Conservation (phyloP, 2,888 invertebrate species). For the Diarsia mendica region DNA sequence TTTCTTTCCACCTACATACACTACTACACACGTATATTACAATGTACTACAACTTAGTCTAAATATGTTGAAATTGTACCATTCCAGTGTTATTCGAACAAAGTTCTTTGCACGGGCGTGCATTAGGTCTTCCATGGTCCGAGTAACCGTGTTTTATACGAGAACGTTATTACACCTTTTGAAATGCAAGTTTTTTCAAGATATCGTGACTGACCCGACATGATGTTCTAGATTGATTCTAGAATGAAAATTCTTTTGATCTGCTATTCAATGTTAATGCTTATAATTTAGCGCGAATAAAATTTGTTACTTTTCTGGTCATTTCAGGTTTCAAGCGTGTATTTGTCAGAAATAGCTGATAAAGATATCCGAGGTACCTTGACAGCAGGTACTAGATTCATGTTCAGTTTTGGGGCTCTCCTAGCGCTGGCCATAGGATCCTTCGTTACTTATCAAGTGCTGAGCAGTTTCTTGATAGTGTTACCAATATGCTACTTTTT, state of each 20-base stretch:
- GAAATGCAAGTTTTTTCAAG: not conserved
- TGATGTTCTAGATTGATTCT: not conserved
- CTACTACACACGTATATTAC: too few relatives aligned
- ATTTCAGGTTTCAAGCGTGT: constrained; percentile 72
- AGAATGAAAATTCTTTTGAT: not conserved
- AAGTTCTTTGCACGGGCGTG: not conserved
- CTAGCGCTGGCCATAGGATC: constrained; percentile 80
- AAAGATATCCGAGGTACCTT: constrained; percentile 82
- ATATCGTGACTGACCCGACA: not conserved
- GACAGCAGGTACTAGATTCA: constrained; percentile 74
- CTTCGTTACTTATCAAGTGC: constrained; percentile 66
- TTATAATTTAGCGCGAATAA: not conserved
- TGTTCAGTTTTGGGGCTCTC: constrained; percentile 79
- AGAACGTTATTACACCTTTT: not conserved
- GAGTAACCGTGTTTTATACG: not conserved
- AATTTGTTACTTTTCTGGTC: not conserved
- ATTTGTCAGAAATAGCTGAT: constrained; percentile 83
- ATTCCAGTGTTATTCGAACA: not conserved
- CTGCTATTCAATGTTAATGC: not conserved
- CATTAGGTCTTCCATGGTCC: not conserved
- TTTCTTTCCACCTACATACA: not conserved
- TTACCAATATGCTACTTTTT: constrained; percentile 84
- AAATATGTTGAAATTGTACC: not conserved
- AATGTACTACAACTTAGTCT: not conserved
- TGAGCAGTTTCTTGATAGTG: constrained; percentile 41